Evolutionary conservation across 2,113 vertebrate species (phyloP).

Genomic region (Vanacampus margaritifer): DNA sequence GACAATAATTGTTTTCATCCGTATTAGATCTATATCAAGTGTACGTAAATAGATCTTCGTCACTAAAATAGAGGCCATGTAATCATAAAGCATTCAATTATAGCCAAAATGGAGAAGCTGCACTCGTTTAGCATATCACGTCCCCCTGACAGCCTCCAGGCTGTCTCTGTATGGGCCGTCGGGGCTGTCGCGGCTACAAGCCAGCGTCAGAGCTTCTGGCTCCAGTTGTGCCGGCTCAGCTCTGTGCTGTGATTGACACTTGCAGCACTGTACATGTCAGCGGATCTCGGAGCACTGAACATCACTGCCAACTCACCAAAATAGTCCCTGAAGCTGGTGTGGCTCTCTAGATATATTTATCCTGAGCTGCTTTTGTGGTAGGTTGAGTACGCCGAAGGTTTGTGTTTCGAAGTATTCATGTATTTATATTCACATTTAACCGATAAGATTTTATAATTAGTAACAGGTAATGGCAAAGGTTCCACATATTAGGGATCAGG

Average conservation of each 20-base stretch:
- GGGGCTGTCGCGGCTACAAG: slow-evolving; percentile 26
- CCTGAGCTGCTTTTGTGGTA: slow-evolving; percentile 50
- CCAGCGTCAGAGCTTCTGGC: slow-evolving; percentile 39
- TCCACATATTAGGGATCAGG: slow-evolving; percentile 5
- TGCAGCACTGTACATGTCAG: slow-evolving; percentile 71
- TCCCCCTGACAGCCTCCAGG: slow-evolving; percentile 16
- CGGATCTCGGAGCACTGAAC: slow-evolving; percentile 57
- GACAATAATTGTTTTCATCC: background rate
- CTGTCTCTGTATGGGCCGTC: slow-evolving; percentile 26
- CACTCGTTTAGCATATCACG: slow-evolving; percentile 21
- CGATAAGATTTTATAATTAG: slow-evolving; percentile 30
- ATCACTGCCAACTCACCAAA: slow-evolving; percentile 65
- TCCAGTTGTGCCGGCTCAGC: slow-evolving; percentile 56
- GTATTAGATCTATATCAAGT: background rate
- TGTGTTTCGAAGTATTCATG: slow-evolving; percentile 51
- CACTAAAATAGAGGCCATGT: background rate
- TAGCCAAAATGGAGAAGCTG: slow-evolving; percentile 7
- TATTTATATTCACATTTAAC: slow-evolving; percentile 43
- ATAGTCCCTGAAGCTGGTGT: slow-evolving; percentile 62
- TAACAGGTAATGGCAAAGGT: slow-evolving; percentile 9
- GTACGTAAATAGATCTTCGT: no score
- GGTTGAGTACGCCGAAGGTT: slow-evolving; percentile 23
- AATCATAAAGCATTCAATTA: slow-evolving; percentile 3
- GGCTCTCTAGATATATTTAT: slow-evolving; percentile 59
- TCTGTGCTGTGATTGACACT: slow-evolving; percentile 48